Evolutionary conservation across 2,113 vertebrate species (phyloP).

Genomic region (Tupaia tana): DNA sequence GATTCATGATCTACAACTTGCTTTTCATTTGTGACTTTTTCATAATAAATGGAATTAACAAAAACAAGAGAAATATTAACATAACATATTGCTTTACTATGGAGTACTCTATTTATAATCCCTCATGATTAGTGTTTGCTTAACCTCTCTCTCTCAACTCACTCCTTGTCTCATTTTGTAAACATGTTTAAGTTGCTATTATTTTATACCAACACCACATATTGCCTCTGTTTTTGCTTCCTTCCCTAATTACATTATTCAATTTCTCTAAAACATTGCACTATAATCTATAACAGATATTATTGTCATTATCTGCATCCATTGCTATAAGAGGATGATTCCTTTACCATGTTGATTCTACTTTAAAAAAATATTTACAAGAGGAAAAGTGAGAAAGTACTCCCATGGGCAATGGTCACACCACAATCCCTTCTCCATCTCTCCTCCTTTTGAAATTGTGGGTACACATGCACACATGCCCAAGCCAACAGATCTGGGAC

Average conservation of each 20-base stretch:
- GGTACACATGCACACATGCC: too few species aligned
- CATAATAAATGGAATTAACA: background rate
- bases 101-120: background rate
- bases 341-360: background rate
- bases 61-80: constrained; percentile 31
- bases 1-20: background rate
- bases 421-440: too few species aligned
- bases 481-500: too few species aligned
- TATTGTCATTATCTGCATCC: background rate
- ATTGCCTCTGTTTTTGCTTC: background rate
- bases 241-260: background rate
- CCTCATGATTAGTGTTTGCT: constrained; percentile 2
- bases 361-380: background rate
- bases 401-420: too few species aligned
- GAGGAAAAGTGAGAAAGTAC: too few species aligned
- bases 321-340: background rate
- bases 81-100: background rate
- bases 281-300: background rate
- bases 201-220: background rate
- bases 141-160: background rate
- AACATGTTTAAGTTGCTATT: background rate
- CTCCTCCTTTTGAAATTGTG: too few species aligned
- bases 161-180: constrained; percentile 11
- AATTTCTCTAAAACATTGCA: background rate
- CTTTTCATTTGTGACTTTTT: background rate